These are phyloP conservation scores for Cosmopolites sordidus DNA, from an alignment of 2,888 invertebrate genomes.

Conservation along the genomic window DNA sequence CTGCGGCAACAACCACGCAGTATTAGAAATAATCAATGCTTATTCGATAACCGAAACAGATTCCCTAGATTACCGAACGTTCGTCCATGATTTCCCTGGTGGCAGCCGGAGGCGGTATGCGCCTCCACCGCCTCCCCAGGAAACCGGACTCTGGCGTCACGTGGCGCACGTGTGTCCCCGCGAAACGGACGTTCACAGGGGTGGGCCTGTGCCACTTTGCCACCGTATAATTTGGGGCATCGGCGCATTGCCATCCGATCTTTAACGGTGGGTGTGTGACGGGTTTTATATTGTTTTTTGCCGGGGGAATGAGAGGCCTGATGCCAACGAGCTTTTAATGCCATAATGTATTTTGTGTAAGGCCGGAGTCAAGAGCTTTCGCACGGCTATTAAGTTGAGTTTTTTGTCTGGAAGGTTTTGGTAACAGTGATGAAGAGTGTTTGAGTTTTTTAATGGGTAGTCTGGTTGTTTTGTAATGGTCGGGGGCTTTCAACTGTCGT, in stretches of 20 bases:
- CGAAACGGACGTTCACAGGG: background rate
- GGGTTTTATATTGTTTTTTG: background rate
- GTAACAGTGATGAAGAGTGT: no score
- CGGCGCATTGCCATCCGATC: background rate
- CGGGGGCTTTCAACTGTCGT: no score
- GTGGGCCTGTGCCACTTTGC: constrained; percentile 6
- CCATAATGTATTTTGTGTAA: background rate
- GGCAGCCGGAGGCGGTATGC: background rate
- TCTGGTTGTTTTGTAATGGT: no score
- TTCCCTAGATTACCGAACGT: constrained; percentile 1
- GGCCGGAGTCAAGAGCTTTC: constrained; percentile 9
- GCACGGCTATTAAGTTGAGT: constrained; percentile 26
- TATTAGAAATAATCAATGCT: background rate
- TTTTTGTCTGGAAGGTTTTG: constrained; percentile 12
- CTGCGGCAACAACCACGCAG: no score
- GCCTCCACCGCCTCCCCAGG: background rate
- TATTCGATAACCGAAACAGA: background rate
- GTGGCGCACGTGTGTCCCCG: background rate
- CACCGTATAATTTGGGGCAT: constrained; percentile 7
- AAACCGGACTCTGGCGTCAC: constrained; percentile 2
- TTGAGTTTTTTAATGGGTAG: no score
- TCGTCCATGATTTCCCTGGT: constrained; percentile 20
- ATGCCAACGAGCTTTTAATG: constrained; percentile 1
- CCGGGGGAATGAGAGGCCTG: background rate
- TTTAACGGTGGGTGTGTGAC: background rate